Percentiles rank a stretch among this genome's conserved stretches.
Conservation (phyloP, 2,113 vertebrate genomes). For the Pteronura brasiliensis region DNA sequence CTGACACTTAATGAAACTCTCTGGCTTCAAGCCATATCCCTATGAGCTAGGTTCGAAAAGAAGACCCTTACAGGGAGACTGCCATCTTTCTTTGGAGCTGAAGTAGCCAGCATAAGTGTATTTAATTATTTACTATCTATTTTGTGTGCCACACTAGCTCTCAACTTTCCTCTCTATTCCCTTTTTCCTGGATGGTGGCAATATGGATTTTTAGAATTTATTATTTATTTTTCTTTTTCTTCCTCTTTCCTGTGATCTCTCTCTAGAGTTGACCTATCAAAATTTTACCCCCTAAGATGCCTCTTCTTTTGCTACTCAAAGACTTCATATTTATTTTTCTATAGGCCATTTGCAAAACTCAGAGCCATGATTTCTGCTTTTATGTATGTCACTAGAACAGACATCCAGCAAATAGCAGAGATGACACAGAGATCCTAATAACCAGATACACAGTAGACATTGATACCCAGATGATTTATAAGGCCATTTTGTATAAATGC, state of each 20-base stretch:
- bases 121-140: neutral
- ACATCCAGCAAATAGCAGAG: neutral
- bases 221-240: neutral
- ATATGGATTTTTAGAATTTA: neutral
- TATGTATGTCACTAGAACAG: neutral
- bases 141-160: neutral
- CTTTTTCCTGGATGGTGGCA: neutral
- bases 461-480: neutral
- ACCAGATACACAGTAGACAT: neutral
- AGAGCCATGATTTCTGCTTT: neutral
- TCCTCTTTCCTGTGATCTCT: neutral
- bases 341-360: neutral
- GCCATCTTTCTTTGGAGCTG: neutral
- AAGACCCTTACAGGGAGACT: neutral
- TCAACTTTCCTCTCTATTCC: too few species aligned
- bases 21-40: neutral
- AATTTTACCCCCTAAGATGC: neutral
- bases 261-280: neutral
- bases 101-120: fast-evolving
- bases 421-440: neutral
- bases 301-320: neutral
- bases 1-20: too few species aligned
- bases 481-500: neutral
- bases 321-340: neutral
- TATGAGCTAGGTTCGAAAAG: neutral